Evolutionary conservation across 2,113 vertebrate genomes (phyloP).

Genomic region (Arvicanthis niloticus): DNA sequence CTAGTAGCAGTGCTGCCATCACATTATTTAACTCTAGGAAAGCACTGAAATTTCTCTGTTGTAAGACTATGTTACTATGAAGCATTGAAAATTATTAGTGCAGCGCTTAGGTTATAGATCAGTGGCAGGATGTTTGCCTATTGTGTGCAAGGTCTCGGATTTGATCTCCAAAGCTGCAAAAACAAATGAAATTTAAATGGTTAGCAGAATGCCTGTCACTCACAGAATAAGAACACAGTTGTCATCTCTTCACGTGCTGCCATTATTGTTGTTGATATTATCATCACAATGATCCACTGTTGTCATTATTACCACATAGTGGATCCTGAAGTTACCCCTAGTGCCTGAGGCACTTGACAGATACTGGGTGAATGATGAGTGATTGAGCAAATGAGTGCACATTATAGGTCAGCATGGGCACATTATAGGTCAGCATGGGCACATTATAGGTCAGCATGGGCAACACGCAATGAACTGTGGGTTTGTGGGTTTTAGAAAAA

Average conservation of each 20-base stretch:
- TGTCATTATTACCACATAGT: not conserved
- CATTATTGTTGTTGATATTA: not conserved
- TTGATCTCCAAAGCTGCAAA: not conserved
- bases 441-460: not conserved
- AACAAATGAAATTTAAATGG: not conserved
- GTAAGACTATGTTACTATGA: not conserved
- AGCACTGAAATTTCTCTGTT: not conserved
- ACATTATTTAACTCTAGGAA: not conserved
- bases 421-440: not conserved
- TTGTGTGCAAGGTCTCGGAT: not conserved
- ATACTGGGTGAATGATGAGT: not conserved
- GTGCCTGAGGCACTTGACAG: not conserved
- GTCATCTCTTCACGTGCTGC: not conserved
- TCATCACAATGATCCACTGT: not conserved
- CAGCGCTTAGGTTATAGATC: not conserved
- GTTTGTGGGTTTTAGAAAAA: slow-evolving; percentile 49
- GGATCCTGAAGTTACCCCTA: not conserved
- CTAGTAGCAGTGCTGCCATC: not conserved
- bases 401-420: not conserved
- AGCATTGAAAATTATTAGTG: not conserved
- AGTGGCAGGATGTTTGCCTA: not conserved
- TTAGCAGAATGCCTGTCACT: not conserved
- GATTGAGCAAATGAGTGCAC: not conserved
- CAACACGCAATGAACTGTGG: not conserved
- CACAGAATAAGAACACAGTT: not conserved